Conservation (phyloP, 2,113 vertebrate species). For the Setophaga petechia region DNA sequence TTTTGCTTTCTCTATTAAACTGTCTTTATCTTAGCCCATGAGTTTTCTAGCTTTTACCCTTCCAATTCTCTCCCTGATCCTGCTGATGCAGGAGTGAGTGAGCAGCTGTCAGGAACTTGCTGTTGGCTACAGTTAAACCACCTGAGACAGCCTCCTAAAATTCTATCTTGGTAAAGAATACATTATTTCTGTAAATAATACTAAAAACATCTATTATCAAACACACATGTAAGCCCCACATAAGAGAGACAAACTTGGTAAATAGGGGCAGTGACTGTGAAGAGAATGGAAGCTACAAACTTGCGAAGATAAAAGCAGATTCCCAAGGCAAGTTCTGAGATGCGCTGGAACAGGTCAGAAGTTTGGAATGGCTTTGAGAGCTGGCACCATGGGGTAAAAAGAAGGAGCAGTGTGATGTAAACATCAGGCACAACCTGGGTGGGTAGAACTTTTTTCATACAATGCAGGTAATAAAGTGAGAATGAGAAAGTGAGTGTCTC, state of each 20-base stretch:
- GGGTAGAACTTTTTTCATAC: neutral
- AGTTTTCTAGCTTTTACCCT: neutral
- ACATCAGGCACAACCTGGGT: neutral
- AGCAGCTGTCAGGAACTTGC: neutral
- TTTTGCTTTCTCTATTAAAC: neutral
- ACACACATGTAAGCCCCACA: neutral
- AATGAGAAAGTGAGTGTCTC: neutral
- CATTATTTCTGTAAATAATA: neutral
- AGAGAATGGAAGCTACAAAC: neutral
- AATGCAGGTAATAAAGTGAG: neutral
- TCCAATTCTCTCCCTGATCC: neutral
- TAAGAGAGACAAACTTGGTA: neutral
- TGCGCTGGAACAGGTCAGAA: neutral
- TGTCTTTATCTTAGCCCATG: neutral
- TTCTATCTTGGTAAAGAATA: neutral
- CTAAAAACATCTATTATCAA: neutral
- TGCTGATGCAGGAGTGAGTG: neutral
- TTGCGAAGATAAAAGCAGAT: neutral
- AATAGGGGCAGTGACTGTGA: neutral
- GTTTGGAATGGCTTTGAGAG: neutral
- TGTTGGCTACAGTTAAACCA: neutral
- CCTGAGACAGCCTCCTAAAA: neutral
- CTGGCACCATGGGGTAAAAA: neutral
- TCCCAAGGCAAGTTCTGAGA: neutral
- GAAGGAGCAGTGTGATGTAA: neutral